Base-by-base conservation (phyloP, 2,797 vertebrate species). In the Lutjanus argentimaculatus region DNA sequence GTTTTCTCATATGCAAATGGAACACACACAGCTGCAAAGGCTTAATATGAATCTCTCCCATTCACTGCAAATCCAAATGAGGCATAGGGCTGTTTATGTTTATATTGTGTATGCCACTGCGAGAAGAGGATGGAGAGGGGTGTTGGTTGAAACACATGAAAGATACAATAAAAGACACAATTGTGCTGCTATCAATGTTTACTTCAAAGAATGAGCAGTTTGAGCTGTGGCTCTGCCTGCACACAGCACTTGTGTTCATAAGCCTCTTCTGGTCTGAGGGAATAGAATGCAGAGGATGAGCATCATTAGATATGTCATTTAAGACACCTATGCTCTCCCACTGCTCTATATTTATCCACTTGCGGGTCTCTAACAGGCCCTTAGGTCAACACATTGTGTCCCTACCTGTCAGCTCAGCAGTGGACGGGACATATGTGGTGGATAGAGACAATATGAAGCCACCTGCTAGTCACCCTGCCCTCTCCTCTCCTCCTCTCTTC, bases 1-100 rank as follows among this genome's bases (percentile, higher is more conserved):
- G 79, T 88, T 93, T 92, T 92, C 89, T 89, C 88, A 85, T 93
- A 94, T 95, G 93, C 94, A 96, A 95, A 95, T 94, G 79, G 79
- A 65, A 89, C 87, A 92, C 84, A 88, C 83, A 88, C 82, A 72
- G 79, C 85, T 79, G 87, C 85, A 91, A 85, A 90, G 89, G 86
- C 85, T 91, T 90, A 92, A 93, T 92, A 91, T 68, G 71, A 89
- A 88, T 85, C 80, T 80, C 75, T 67, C 42, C 71, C 61, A 82
- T 89, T 89, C 85, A 75, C 80, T 45, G 77, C 63, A 90, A 90
- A 92, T 89, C 85, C 87, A 91, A 92, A 91, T 78, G 86, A 92
- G 84, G 89, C 84, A 72, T 67, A 43, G 70, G 74, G 59, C 80
- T 92, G 91, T 95, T 93, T 94, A 91, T 92, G 88, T 93, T 91